Base-by-base conservation (phyloP, 2,797 vertebrate genomes). In the Craterocephalus amniculus region DNA sequence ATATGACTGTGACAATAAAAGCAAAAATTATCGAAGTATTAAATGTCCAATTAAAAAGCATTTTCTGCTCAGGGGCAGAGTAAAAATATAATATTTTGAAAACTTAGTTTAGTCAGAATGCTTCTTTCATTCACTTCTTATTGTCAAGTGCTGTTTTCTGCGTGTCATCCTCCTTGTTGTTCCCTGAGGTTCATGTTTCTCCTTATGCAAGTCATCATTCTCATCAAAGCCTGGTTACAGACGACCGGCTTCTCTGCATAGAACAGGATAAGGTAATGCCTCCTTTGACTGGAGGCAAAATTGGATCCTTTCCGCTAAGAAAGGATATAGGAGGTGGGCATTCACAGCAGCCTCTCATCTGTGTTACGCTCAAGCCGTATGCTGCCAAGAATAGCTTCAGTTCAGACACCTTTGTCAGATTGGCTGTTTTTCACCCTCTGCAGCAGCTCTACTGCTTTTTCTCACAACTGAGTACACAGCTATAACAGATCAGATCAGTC, bases 381-480 rank as follows among this genome's bases (percentile, higher is more conserved):
- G 80, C 52, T 66, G 75, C 78, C 66, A 51, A 77, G 76, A 88
- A 86, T 83, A 87, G 73, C 74, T 68, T 58, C 68, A 3, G 73
- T 68, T 80, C 83, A 86, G 64, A 81, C 83, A 83, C 85, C 74
- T 80, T 80, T 79, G 78, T 83, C 77, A 73, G 13, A 72, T 61
- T 59, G 55, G 35, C 57, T 67, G 58, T 74, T 77, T 83, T 80
- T 52, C 69, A 70, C 60, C 72, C 70, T 9, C 78, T 68, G 69
- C 38, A 78, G 68, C 68, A 60, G 60, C 59, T 65, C 49, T 22
- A 4, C 59, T 63, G 70, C 56, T 20, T 66, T 26, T 78, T 81
- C 64, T 35, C 48, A 67, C 48, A 27, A 27, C 18, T 18, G 67
- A 68, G 35, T 34, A 35, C 70, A 75, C 6, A 7, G 22, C 49